Evolutionary conservation across 2,797 vertebrate genomes (phyloP).

Genomic region (Emydoidea blandingii): DNA sequence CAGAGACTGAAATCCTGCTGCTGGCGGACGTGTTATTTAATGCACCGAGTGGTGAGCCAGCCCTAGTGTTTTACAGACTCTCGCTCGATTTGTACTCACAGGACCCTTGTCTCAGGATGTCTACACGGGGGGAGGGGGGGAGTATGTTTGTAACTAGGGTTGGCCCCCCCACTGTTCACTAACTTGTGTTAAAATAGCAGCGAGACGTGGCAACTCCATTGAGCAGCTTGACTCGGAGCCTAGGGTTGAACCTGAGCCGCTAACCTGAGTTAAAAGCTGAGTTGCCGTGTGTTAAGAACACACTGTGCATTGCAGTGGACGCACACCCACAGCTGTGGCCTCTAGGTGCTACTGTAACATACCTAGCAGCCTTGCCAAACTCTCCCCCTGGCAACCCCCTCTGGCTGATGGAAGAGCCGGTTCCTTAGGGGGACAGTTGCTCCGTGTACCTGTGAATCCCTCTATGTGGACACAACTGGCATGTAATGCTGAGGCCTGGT

Average conservation of each 20-base stretch:
- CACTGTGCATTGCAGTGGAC: fast-evolving
- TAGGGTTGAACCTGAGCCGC: too few relatives aligned
- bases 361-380: neutral
- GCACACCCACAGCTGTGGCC: neutral
- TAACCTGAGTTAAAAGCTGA: too few relatives aligned
- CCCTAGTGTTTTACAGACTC: neutral
- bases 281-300: too few relatives aligned
- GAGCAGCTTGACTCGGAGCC: neutral
- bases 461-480: neutral
- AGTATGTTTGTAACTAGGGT: neutral
- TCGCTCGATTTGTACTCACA: fast-evolving
- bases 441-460: neutral
- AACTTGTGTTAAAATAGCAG: too few relatives aligned
- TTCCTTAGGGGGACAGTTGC: neutral
- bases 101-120: neutral
- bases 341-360: neutral
- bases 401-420: neutral
- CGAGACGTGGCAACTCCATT: neutral
- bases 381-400: neutral
- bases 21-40: fast-evolving
- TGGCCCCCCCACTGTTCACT: too few relatives aligned
- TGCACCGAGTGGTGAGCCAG: neutral
- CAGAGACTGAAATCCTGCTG: neutral
- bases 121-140: too few relatives aligned
- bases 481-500: neutral